Evolutionary conservation across 2,113 vertebrate genomes (phyloP).

Genomic region (Lepisosteus oculatus): DNA sequence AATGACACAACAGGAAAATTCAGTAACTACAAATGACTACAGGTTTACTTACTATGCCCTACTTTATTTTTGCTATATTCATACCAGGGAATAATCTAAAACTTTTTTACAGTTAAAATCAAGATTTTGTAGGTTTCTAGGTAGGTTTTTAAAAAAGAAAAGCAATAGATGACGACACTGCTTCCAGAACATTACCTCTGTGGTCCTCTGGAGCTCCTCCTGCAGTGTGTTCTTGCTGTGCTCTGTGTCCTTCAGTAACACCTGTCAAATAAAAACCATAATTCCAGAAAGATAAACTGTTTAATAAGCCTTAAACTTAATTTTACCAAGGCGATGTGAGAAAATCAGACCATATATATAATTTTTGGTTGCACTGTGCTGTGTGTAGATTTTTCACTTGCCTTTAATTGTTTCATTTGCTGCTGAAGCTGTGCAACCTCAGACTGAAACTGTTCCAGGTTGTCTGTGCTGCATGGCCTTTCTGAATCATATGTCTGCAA

Average conservation of each 20-base stretch:
- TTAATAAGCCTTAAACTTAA: no score
- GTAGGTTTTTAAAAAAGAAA: not conserved
- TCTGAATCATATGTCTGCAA: conserved; percentile 70
- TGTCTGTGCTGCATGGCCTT: conserved; percentile 69
- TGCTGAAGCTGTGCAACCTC: conserved; percentile 73
- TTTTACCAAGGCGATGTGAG: no score
- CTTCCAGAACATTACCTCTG: conserved; percentile 63
- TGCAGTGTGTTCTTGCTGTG: conserved; percentile 75
- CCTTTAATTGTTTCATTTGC: conserved; percentile 80
- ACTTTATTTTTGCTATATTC: no score
- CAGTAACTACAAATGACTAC: no score
- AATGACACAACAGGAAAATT: no score
- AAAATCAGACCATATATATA: no score
- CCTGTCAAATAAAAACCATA: conserved; percentile 43
- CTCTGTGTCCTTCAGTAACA: conserved; percentile 76
- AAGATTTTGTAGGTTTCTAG: no score
- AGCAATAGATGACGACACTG: not conserved
- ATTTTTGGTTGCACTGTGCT: not conserved
- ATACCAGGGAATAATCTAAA: no score
- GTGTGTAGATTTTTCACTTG: conserved; percentile 35
- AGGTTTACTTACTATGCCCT: no score
- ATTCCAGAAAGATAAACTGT: no score
- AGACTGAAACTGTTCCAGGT: conserved; percentile 77
- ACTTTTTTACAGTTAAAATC: no score
- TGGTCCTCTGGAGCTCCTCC: conserved; percentile 77